phyloP scores from a whole-genome alignment of 1,140 invertebrate species.

The Bombus superbus region DNA sequence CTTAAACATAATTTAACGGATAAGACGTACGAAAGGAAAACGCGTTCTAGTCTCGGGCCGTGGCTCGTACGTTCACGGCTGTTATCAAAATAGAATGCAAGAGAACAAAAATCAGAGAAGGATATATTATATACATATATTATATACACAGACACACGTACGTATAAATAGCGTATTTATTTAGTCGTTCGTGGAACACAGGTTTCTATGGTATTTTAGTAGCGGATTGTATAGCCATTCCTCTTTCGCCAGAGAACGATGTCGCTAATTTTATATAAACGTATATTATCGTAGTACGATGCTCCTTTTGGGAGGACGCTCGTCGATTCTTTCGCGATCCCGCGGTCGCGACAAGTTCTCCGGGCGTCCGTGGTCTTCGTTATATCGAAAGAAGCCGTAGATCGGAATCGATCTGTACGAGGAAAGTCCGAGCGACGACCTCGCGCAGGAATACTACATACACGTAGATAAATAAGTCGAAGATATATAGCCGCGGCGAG shows the following conservation, averaged over 20 bases:
- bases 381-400: background rate
- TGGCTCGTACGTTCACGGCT: slow-evolving; percentile 24
- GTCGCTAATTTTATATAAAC: slow-evolving; percentile 72
- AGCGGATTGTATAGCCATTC: slow-evolving; percentile 48
- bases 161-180: slow-evolving; percentile 71
- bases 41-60: slow-evolving; percentile 62
- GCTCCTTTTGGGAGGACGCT: slow-evolving; percentile 11
- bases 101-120: background rate
- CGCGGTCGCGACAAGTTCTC: background rate
- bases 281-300: slow-evolving; percentile 42
- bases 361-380: background rate
- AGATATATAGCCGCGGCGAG: background rate
- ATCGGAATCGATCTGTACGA: slow-evolving; percentile 38
- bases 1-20: slow-evolving; percentile 67
- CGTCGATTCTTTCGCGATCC: background rate
- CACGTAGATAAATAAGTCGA: slow-evolving; percentile 6
- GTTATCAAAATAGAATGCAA: slow-evolving; percentile 21
- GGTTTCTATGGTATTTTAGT: slow-evolving; percentile 66
- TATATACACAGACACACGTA: slow-evolving; percentile 48
- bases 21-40: slow-evolving; percentile 25
- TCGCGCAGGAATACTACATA: background rate
- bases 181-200: slow-evolving; percentile 61
- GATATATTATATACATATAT: slow-evolving; percentile 19
- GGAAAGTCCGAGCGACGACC: slow-evolving; percentile 5
- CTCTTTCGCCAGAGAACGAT: slow-evolving; percentile 60